Conservation (phyloP, 2,888 invertebrate species). For the Dromius quadrimaculatus region DNA sequence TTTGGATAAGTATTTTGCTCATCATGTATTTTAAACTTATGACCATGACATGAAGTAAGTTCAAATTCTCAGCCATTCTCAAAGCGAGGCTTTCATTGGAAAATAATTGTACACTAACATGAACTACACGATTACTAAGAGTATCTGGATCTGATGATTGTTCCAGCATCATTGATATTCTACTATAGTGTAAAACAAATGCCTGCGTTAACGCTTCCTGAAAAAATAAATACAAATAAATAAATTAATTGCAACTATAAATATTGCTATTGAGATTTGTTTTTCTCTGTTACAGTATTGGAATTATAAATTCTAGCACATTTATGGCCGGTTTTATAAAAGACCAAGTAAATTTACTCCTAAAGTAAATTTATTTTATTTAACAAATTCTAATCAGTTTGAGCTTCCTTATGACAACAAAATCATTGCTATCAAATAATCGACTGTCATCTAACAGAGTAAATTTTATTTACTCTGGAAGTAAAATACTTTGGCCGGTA, state of each 20-base stretch:
- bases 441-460: no score
- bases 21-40: slow-evolving; percentile 93
- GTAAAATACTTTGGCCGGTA: no score
- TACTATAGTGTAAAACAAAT: slow-evolving; percentile 96
- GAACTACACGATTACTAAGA: slow-evolving; percentile 94
- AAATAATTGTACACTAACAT: slow-evolving; percentile 97
- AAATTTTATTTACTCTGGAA: no score
- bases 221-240: slow-evolving; percentile 37
- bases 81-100: slow-evolving; percentile 92
- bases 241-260: neutral
- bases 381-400: no score
- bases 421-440: no score
- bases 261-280: no score
- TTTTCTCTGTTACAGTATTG: no score
- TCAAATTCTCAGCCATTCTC: slow-evolving; percentile 90
- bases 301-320: no score
- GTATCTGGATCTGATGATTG: slow-evolving; percentile 89
- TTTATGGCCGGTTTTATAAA: no score
- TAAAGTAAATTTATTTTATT: no score
- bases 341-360: no score
- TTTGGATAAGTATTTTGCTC: slow-evolving; percentile 89
- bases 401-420: no score
- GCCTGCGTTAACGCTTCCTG: slow-evolving; percentile 92
- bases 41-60: slow-evolving; percentile 93
- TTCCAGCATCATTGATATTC: slow-evolving; percentile 92